A percentile compares a stretch with the other conserved stretches of the same genome.
phyloP scores from a whole-genome alignment of 2,888 invertebrate species.

The Heteropelma amictum region DNA sequence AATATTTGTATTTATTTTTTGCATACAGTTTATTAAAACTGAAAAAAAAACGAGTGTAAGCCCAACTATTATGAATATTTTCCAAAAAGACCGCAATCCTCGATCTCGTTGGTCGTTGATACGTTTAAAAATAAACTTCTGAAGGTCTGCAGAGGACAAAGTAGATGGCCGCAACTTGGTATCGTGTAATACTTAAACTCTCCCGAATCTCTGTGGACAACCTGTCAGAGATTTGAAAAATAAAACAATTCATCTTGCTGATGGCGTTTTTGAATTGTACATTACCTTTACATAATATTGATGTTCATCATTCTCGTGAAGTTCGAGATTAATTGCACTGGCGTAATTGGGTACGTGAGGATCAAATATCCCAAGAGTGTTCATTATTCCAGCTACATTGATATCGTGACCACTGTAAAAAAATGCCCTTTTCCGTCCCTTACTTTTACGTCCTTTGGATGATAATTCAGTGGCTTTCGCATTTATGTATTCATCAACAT shows the following conservation, averaged over 20 bases:
- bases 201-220: conserved; percentile 38
- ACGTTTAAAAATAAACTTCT: conserved; percentile 28
- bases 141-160: conserved; percentile 48
- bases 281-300: conserved; percentile 51
- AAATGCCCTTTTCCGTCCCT: conserved; percentile 58
- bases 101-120: conserved; percentile 1
- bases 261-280: too few relatives aligned
- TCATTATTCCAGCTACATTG: conserved; percentile 63
- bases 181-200: conserved; percentile 30
- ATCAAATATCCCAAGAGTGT: conserved; percentile 44
- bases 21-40: too few relatives aligned
- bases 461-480: not conserved
- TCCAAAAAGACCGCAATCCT: conserved; percentile 41
- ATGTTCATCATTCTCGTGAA: conserved; percentile 34
- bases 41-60: too few relatives aligned
- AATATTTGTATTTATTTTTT: too few relatives aligned
- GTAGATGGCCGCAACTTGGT: conserved; percentile 34
- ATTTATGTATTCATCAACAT: conserved; percentile 42
- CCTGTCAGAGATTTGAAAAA: conserved; percentile 24
- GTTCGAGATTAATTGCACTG: conserved; percentile 53
- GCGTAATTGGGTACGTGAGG: conserved; percentile 51
- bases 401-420: conserved; percentile 71
- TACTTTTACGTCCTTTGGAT: conserved; percentile 27
- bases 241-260: not conserved
- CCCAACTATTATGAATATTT: too few relatives aligned